A percentile compares a stretch with the other conserved stretches of the same genome.
These are phyloP conservation scores for Elymnias hypermnestra DNA, from an alignment of 1,140 invertebrate species.

Conservation along the genomic window DNA sequence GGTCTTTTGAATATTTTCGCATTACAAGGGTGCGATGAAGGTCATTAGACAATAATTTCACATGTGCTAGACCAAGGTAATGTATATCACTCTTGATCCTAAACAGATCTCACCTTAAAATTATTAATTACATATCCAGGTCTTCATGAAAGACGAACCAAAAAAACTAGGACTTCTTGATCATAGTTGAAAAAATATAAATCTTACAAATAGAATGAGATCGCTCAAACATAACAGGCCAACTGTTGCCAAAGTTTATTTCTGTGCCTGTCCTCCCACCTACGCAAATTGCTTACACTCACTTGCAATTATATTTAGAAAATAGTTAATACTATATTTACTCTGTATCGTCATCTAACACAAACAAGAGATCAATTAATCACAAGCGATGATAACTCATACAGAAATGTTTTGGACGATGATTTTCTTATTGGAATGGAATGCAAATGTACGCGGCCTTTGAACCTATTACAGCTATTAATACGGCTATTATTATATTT, in stretches of 20 bases:
- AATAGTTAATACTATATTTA: conserved; percentile 53
- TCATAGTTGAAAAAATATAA: conserved; percentile 9
- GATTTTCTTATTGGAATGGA: not conserved
- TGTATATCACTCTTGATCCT: too few relatives aligned
- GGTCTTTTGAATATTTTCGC: too few relatives aligned
- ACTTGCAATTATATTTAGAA: conserved; percentile 72
- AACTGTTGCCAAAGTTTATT: conserved; percentile 65
- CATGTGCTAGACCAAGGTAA: too few relatives aligned
- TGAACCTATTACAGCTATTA: too few relatives aligned
- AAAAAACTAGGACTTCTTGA: not conserved
- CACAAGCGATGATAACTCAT: not conserved
- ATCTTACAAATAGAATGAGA: conserved; percentile 9
- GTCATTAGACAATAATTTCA: too few relatives aligned
- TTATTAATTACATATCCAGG: too few relatives aligned
- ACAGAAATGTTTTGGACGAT: not conserved
- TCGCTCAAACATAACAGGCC: conserved; percentile 27
- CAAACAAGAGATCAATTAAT: not conserved
- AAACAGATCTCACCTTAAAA: too few relatives aligned
- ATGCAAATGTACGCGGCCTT: too few relatives aligned
- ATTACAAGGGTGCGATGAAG: too few relatives aligned
- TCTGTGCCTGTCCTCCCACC: conserved; percentile 43
- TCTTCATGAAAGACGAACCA: too few relatives aligned
- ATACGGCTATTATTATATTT: too few relatives aligned
- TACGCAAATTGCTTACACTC: conserved; percentile 71
- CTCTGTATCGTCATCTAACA: conserved; percentile 15